These are phyloP conservation scores for Plectrocnemia conspersa DNA, from an alignment of 1,140 invertebrate species.

Conservation along the genomic window DNA sequence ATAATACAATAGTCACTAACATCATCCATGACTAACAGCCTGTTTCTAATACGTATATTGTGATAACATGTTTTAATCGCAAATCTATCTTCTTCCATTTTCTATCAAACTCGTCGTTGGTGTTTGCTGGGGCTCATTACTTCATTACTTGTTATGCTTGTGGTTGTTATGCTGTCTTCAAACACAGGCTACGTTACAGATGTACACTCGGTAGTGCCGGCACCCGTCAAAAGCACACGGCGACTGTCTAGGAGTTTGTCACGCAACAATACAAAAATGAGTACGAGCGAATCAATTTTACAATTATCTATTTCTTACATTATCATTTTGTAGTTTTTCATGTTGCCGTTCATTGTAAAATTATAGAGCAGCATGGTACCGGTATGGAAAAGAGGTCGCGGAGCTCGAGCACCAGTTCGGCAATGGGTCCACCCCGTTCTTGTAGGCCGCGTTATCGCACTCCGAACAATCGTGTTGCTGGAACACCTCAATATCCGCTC, in stretches of 20 bases:
- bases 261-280: slow-evolving; percentile 1
- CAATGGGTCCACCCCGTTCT: slow-evolving; percentile 5
- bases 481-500: slow-evolving; percentile 36
- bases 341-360: neutral
- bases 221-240: neutral
- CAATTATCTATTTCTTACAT: neutral
- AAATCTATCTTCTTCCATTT: slow-evolving; percentile 2
- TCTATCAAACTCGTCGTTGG: slow-evolving; percentile 11
- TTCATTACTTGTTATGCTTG: neutral
- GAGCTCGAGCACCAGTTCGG: slow-evolving; percentile 18
- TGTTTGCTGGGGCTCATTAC: slow-evolving; percentile 4
- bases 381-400: neutral
- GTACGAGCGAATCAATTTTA: neutral
- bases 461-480: slow-evolving; percentile 13
- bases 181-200: slow-evolving; percentile 32
- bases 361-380: slow-evolving; percentile 10
- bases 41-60: too few species aligned
- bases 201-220: neutral
- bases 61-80: neutral
- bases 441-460: slow-evolving; percentile 31
- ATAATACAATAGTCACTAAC: neutral
- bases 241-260: slow-evolving; percentile 20
- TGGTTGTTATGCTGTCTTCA: neutral
- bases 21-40: neutral
- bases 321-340: neutral